Evolutionary conservation across 2,797 vertebrate species (phyloP), one percentile per base, ranked within the genome.

Genomic region (Poeciliopsis presidionis): DNA sequence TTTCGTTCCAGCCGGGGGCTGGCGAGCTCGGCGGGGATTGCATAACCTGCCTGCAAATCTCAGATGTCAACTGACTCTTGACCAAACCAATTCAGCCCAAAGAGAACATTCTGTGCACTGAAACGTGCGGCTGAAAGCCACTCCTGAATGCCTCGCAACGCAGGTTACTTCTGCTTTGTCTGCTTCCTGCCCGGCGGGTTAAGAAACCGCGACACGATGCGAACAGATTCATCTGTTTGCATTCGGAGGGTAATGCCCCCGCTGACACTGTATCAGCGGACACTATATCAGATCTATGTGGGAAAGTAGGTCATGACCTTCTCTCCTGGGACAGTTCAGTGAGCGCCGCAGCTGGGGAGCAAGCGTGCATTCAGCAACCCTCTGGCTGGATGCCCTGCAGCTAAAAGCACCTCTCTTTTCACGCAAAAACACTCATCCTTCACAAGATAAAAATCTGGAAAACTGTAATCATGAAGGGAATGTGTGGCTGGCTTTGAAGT

Each of bases 261-360:
- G 11, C 25, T 43, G 39, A 43, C 20, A 55, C 72, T 28, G 30
- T 36, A 70, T 53, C 74, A 70, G 57, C 49, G 45, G 30, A 43
- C 46, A 16, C 46, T 47, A 16, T 1, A 47, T 47, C 14, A 47
- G 33, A 78, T 59, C 78, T 75, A 20, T 16, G 20, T 36, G 65
- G 5, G 53, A 88, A 89, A 89, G 73, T 89, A 76, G 86, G 82
- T 7, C 91, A 86, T 45, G 72, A 43, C 79, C 46, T 53, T 82
- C 22, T 63, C 72, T 61, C 73, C 59, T 74, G 47, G 63, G 81
- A 85, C n/a, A 75, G 46, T 45, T 84, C 57, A 77, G 12, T 13
- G 25, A 49, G 39, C 25, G 25, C 63, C 30, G 73, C 89, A 88
- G 81, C 81, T 80, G 86, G 77, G 46, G 47, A 86, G 18, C 46